phyloP scores from a whole-genome alignment of 2,888 invertebrate species.

The Mamestra brassicae region DNA sequence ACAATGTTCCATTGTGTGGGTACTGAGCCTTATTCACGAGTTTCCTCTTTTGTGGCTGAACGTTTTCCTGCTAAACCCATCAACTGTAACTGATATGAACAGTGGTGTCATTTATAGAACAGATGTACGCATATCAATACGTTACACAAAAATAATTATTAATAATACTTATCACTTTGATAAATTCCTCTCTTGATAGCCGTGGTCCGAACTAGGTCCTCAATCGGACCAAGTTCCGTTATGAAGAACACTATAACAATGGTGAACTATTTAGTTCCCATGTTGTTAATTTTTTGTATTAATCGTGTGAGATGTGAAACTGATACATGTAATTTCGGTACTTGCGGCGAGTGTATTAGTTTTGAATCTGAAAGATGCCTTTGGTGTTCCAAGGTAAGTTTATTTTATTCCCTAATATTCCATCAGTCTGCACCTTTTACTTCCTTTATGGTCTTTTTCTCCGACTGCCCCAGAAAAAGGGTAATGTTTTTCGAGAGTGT shows the following conservation, averaged over 20 bases:
- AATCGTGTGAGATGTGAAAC: slow-evolving; percentile 49
- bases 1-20: slow-evolving; percentile 22
- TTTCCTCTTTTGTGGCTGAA: slow-evolving; percentile 34
- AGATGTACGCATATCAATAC: background rate
- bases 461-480: too few relatives aligned
- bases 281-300: slow-evolving; percentile 38
- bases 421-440: too few relatives aligned
- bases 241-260: slow-evolving; percentile 42
- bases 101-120: background rate
- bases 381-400: slow-evolving; percentile 80
- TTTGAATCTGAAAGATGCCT: slow-evolving; percentile 72
- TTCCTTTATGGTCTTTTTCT: too few relatives aligned
- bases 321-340: slow-evolving; percentile 62
- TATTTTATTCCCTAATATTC: background rate
- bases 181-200: background rate
- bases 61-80: slow-evolving; percentile 4
- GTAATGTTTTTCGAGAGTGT: too few relatives aligned
- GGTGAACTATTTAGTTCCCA: slow-evolving; percentile 39
- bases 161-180: slow-evolving; percentile 1
- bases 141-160: background rate
- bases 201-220: background rate
- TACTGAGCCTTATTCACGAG: slow-evolving; percentile 10
- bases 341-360: slow-evolving; percentile 79
- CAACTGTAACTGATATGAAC: background rate
- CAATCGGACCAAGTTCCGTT: slow-evolving; percentile 4